These are phyloP conservation scores for Solen grandis DNA, from an alignment of 1,140 invertebrate species.

Conservation along the genomic window DNA sequence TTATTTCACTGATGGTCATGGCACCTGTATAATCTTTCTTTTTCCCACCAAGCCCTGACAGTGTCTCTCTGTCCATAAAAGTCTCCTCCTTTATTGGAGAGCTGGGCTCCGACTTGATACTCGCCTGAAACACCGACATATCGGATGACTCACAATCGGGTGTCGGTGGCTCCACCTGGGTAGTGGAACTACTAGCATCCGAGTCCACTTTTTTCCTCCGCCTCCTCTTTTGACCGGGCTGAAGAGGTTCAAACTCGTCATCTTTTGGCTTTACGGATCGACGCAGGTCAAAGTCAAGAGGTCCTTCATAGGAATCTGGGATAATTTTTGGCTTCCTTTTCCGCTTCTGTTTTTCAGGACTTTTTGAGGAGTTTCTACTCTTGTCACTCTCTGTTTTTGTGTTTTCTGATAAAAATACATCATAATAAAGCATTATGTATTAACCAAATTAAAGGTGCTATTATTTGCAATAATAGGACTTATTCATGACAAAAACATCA, in stretches of 20 bases:
- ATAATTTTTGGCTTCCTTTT: constrained; percentile 49
- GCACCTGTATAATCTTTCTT: background rate
- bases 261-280: constrained; percentile 2
- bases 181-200: background rate
- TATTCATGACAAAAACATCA: no score
- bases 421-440: no score
- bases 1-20: constrained; percentile 48
- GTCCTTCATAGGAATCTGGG: constrained; percentile 45
- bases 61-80: background rate
- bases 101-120: background rate
- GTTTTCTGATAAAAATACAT: no score
- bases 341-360: constrained; percentile 35
- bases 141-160: background rate
- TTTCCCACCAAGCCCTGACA: background rate
- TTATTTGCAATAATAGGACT: no score
- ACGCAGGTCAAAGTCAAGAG: constrained; percentile 26
- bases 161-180: background rate
- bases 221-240: constrained; percentile 44
- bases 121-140: background rate
- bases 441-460: no score
- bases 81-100: background rate
- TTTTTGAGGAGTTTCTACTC: background rate
- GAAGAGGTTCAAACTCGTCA: constrained; percentile 33
- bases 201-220: constrained; percentile 21
- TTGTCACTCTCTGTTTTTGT: background rate